Conservation (phyloP, 2,113 vertebrate genomes). For the Ochotona curzoniae region DNA sequence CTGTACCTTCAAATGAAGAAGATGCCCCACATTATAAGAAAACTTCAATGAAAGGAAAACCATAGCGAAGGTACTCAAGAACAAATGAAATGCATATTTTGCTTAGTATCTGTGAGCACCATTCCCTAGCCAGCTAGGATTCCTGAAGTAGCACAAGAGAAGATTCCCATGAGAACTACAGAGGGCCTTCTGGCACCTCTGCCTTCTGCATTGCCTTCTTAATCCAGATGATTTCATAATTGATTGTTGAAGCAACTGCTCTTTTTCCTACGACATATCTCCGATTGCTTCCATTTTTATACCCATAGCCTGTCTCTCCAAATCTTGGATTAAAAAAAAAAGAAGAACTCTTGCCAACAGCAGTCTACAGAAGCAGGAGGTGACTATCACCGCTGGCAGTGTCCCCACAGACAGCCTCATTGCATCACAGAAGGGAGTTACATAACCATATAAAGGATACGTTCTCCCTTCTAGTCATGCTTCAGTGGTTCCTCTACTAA, state of each 20-base stretch:
- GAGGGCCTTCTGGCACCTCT: neutral
- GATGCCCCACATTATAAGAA: neutral
- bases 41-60: neutral
- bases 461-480: conserved; percentile 19
- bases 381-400: neutral
- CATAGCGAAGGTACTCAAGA: conserved; percentile 44
- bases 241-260: conserved; percentile 8
- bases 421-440: conserved; percentile 3
- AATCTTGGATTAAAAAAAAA: neutral
- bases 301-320: neutral
- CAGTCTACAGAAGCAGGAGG: conserved; percentile 31
- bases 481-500: neutral
- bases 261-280: conserved; percentile 49
- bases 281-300: conserved; percentile 45
- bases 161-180: neutral
- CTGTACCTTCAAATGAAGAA: neutral
- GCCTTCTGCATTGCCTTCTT: too few relatives aligned
- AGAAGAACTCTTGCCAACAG: conserved; percentile 42
- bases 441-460: neutral
- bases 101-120: neutral
- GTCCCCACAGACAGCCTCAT: conserved; percentile 18
- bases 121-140: neutral
- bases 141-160: neutral
- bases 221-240: neutral
- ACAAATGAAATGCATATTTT: neutral